Percentiles rank a stretch among this genome's conserved stretches.
phyloP scores from a whole-genome alignment of 2,888 invertebrate genomes.

The Ophion ellenae region DNA sequence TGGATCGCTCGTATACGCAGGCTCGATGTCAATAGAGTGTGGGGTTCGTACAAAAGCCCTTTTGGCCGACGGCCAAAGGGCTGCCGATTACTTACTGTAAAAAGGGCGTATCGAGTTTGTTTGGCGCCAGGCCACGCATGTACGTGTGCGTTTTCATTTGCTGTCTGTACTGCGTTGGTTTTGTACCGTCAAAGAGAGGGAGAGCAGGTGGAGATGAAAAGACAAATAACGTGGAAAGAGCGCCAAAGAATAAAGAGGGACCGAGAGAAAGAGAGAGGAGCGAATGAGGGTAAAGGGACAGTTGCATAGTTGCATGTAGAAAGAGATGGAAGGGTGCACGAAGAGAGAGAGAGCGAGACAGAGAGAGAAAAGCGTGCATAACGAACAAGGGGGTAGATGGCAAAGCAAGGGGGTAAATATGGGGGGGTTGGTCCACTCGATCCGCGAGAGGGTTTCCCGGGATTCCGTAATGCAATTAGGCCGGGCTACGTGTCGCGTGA shows the following conservation, averaged over 20 bases:
- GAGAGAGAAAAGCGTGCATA: constrained; percentile 9
- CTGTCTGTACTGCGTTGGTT: not conserved
- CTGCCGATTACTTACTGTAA: constrained; percentile 5
- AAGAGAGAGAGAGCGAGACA: constrained; percentile 19
- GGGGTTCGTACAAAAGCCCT: constrained; percentile 25
- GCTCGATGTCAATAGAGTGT: constrained; percentile 4
- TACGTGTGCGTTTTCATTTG: not conserved
- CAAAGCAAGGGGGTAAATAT: not conserved
- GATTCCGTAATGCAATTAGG: constrained; percentile 70
- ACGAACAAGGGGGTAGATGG: constrained; percentile 32
- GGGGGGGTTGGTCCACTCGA: constrained; percentile 12
- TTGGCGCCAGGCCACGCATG: constrained; percentile 7
- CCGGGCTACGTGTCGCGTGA: constrained; percentile 64
- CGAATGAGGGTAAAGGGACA: constrained; percentile 4
- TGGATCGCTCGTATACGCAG: not conserved
- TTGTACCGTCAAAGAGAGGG: constrained; percentile 1
- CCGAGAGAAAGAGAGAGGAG: constrained; percentile 34
- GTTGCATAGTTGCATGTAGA: not conserved
- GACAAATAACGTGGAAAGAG: constrained; percentile 9
- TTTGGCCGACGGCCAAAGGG: constrained; percentile 18
- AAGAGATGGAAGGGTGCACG: not conserved
- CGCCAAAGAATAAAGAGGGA: constrained; percentile 21
- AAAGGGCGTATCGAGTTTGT: constrained; percentile 23
- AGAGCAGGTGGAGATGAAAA: constrained; percentile 3
- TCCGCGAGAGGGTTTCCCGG: constrained; percentile 45